phyloP scores from a whole-genome alignment of 2,797 vertebrate genomes.

The Myripristis murdjan region DNA sequence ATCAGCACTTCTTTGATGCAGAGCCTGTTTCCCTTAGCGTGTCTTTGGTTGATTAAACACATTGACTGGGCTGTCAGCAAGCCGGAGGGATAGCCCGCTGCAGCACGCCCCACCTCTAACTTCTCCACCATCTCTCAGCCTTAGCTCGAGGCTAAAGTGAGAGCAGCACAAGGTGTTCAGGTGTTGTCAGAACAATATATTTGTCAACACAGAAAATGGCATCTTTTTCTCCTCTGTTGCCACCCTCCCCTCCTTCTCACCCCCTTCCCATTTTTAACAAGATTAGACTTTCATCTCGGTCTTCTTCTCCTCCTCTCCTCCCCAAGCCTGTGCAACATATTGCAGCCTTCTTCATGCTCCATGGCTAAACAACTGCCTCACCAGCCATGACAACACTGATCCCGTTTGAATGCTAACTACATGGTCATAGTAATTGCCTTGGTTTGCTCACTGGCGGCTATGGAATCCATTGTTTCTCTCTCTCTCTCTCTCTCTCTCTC shows the following conservation, averaged over 20 bases:
- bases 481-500: constrained; percentile 8
- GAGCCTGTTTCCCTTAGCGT: constrained; percentile 59
- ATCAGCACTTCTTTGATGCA: constrained; percentile 74
- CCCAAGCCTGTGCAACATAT: not conserved
- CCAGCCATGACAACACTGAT: constrained; percentile 23
- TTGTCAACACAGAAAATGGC: constrained; percentile 38
- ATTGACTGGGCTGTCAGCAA: constrained; percentile 74
- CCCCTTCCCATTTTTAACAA: constrained; percentile 16
- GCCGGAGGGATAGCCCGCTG: constrained; percentile 64
- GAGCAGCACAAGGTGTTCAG: constrained; percentile 25
- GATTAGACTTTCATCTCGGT: constrained; percentile 18
- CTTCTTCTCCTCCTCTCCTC: not conserved
- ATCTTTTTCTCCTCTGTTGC: constrained; percentile 44
- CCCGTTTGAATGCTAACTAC: constrained; percentile 67
- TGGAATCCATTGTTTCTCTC: constrained; percentile 54
- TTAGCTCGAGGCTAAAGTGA: constrained; percentile 45
- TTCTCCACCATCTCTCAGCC: constrained; percentile 34
- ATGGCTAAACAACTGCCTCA: constrained; percentile 32
- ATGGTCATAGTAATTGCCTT: constrained; percentile 56
- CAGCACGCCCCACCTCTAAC: constrained; percentile 35
- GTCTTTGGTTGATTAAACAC: constrained; percentile 79
- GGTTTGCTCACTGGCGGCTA: constrained; percentile 49
- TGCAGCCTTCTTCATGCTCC: constrained; percentile 15
- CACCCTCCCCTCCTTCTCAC: not conserved
- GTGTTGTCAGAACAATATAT: constrained; percentile 51